phyloP scores from a whole-genome alignment of 2,888 invertebrate genomes.

The Xestoiulus laeticollis region DNA sequence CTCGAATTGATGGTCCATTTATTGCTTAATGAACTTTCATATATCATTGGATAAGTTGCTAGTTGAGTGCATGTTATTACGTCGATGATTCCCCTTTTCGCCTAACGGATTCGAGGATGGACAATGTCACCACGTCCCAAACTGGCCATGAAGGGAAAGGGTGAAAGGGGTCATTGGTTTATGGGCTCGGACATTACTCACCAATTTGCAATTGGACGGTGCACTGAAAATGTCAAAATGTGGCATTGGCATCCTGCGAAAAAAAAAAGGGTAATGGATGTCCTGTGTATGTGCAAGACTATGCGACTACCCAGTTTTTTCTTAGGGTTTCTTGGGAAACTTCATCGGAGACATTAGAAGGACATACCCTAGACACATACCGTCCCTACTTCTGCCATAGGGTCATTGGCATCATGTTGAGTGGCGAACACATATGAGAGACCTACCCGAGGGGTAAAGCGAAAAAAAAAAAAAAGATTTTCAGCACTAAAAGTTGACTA shows the following conservation, averaged over 20 bases:
- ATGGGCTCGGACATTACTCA: conserved; percentile 6
- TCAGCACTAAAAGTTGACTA: conserved; percentile 36
- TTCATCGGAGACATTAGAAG: conserved; percentile 39
- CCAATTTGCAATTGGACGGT: background rate
- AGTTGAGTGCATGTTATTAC: conserved; percentile 38
- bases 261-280: conserved; percentile 36
- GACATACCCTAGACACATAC: conserved; percentile 12
- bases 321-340: background rate
- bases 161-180: background rate
- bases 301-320: conserved; percentile 24
- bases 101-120: background rate
- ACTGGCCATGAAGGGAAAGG: background rate
- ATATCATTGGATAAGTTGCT: conserved; percentile 19
- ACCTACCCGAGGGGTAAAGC: conserved; percentile 39
- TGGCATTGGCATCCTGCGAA: conserved; percentile 13
- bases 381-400: conserved; percentile 14
- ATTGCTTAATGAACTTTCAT: conserved; percentile 35
- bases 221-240: conserved; percentile 41
- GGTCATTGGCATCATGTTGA: conserved; percentile 21
- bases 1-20: conserved; percentile 41
- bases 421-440: conserved; percentile 43
- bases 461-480: background rate
- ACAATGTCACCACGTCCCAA: background rate
- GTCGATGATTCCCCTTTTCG: conserved; percentile 14
- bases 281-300: background rate